These are phyloP conservation scores for Puntigrus tetrazona DNA, from an alignment of 2,113 vertebrate genomes.

Conservation along the genomic window DNA sequence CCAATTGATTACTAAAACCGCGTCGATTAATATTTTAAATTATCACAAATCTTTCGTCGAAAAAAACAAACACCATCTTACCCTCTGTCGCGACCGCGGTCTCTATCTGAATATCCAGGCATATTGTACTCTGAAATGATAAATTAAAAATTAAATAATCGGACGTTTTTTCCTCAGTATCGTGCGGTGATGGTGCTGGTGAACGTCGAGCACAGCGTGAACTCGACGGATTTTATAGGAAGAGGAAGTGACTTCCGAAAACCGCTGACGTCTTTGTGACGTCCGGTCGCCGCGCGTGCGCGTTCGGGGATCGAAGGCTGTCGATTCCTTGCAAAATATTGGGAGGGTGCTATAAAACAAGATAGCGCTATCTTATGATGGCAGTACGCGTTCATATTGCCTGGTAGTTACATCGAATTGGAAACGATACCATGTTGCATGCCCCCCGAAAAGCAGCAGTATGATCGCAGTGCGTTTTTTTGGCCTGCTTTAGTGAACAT, in stretches of 20 bases:
- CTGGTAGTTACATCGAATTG: not conserved
- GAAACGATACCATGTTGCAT: too few relatives aligned
- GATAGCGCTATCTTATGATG: too few relatives aligned
- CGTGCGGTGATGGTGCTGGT: slow-evolving; percentile 52
- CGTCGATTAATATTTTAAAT: not conserved
- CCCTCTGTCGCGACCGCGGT: slow-evolving; percentile 90
- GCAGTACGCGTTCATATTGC: not conserved
- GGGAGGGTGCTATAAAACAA: not conserved
- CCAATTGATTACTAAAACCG: too few relatives aligned
- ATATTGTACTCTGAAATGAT: slow-evolving; percentile 68
- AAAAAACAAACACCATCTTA: slow-evolving; percentile 58
- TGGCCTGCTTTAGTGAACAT: not conserved
- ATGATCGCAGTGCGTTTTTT: too few relatives aligned
- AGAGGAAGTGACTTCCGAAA: slow-evolving; percentile 54
- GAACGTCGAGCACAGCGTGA: slow-evolving; percentile 70
- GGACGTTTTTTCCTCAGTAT: not conserved
- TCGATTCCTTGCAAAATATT: not conserved
- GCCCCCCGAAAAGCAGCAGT: too few relatives aligned
- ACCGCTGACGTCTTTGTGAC: slow-evolving; percentile 44
- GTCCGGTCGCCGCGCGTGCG: not conserved
- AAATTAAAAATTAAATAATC: slow-evolving; percentile 57
- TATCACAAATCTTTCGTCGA: slow-evolving; percentile 7
- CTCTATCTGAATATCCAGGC: slow-evolving; percentile 95
- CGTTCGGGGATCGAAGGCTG: not conserved
- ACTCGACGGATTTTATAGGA: slow-evolving; percentile 66